Base-by-base conservation (phyloP, 2,888 invertebrate genomes). In the Luperina nickerlii region DNA sequence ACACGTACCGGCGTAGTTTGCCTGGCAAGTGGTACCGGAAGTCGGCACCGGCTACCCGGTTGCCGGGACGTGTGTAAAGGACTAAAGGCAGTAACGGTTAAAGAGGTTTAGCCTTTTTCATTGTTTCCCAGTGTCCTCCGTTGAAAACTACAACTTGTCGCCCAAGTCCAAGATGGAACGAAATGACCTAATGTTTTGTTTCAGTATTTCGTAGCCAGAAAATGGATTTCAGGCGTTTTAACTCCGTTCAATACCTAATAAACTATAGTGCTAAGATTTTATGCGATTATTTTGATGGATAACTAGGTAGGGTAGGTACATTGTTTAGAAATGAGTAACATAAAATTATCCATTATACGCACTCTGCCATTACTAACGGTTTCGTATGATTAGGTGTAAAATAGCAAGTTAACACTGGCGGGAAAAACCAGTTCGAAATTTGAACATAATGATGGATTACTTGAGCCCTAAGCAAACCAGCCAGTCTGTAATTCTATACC, bases 371-470 rank as follows among this genome's bases (percentile, higher is more conserved):
- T 84, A 84, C 51, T 60, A 72, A 63, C 66, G n/a, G 74, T 68
- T 71, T 75, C 32, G 48, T 75, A 75, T 71, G 75, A 82, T 87
- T 77, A 74, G 75, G 79, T 82, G 82, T 79, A 45, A 86, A 82
- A 32, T 79, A 76, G 63, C 67, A 24, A 74, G 77, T 74, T 67
- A 79, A 66, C 66, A 73, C 71, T 75, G 79, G 51, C 62, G 27
- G 62, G 71, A 45, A 73, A 60, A 79, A 76, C 83, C 73, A 65
- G 77, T 79, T 86, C 71, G 79, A 83, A 79, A 86, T 74, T 76
- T 76, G 73, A 85, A 82, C 51, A 79, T 82, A 82, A 86, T 76
- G 71, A 86, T 72, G 42, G 83, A 77, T 79, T 74, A 78, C 78
- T 62, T 20, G 65, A 76, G 85, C 85, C 85, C 71, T 75, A 63